Evolutionary conservation across 2,888 invertebrate species (phyloP).

Genomic region (Dicycla oo): DNA sequence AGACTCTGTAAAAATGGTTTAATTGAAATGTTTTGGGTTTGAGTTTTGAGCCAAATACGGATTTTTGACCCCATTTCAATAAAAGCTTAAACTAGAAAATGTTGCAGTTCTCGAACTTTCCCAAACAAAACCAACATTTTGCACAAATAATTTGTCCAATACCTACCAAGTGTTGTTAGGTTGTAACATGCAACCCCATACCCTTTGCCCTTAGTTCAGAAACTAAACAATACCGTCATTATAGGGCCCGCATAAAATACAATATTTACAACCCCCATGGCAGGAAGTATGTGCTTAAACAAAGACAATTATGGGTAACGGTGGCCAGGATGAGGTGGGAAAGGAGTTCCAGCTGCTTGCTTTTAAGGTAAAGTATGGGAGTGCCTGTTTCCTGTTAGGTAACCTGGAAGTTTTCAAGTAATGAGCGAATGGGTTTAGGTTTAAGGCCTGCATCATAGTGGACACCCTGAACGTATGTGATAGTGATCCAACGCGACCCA

Average conservation of each 20-base stretch:
- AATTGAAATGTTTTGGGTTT: neutral
- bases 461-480: neutral
- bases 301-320: conserved; percentile 56
- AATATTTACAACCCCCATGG: conserved; percentile 69
- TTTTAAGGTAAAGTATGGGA: neutral
- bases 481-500: too few relatives aligned
- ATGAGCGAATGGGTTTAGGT: neutral
- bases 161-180: conserved; percentile 43
- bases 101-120: conserved; percentile 8
- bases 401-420: neutral
- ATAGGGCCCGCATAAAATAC: conserved; percentile 78
- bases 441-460: neutral
- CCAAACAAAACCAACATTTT: conserved; percentile 15
- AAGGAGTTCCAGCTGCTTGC: conserved; percentile 23
- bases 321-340: conserved; percentile 34
- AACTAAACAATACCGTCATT: conserved; percentile 70
- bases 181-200: conserved; percentile 30
- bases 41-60: neutral
- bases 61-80: neutral
- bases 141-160: conserved; percentile 35
- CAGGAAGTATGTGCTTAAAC: conserved; percentile 58
- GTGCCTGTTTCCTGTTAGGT: neutral
- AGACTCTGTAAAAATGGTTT: too few relatives aligned
- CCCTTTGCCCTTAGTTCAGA: conserved; percentile 39
- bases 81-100: neutral